Base-by-base conservation (phyloP, 92 coral and sea anemone species). In the Muricea muricata region DNA sequence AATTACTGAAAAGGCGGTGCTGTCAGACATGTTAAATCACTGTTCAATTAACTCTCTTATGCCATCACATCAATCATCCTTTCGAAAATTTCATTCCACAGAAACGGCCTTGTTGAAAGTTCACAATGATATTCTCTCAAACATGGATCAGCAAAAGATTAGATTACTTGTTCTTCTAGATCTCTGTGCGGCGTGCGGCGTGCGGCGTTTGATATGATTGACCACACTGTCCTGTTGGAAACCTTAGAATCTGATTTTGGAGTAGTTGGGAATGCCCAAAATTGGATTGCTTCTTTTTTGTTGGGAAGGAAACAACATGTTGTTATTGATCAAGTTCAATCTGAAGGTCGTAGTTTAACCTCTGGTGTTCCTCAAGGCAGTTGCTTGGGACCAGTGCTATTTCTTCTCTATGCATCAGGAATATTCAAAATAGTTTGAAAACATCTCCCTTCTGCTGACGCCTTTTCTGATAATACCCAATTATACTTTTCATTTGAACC, bases 1-100 rank as follows among this genome's bases (percentile, higher is more conserved):
- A 65, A 10, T 39, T 67, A 79, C 55, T 70, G 89, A 65, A 68
- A 78, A 66, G 78, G 56, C 85, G 21, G 85, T 23, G 69, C n/a
- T 54, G 25, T 23, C 61, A 23, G 24, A 54, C 24, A 23, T 54
- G 20, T 23, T 54, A 18, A 25, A 54, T 23, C 61, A 54, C 61
- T 54, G 61, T 23, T 54, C 61, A 17, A 54, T 17, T 18, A 18
- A 54, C 25, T 18, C 61, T 7, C 61, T 23, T 23, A 18, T 54
- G 61, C 61, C 61, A 17, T 17, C 24, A 17, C 20, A 54, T 17
- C 61, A 54, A 25, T 54, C 61, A 14, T 54, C 61, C 25, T 54
- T 14, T 23, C 61, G 61, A 14, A 23, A 54, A 54, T 23, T 17
- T 54, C 61, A 54, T 14, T 54, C 61, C 25, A 54, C 61, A 6